phyloP scores from a whole-genome alignment of 2,797 vertebrate species.

The Falco peregrinus region DNA sequence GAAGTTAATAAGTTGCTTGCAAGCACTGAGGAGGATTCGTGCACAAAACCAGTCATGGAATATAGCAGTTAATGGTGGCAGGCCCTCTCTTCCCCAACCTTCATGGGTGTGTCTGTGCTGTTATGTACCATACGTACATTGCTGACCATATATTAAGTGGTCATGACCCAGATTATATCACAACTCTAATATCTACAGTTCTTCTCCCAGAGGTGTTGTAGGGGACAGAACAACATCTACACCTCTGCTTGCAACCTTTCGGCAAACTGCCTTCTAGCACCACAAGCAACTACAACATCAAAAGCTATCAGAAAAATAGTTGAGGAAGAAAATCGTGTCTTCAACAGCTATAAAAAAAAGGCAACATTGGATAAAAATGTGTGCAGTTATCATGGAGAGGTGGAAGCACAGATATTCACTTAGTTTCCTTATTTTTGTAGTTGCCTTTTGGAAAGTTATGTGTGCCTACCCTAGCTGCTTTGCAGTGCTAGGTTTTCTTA shows the following conservation, averaged over 20 bases:
- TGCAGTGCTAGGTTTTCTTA: not conserved
- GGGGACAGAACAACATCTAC: no score
- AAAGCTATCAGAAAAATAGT: not conserved
- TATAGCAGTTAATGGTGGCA: no score
- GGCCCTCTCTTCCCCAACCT: not conserved
- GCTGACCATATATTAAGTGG: not conserved
- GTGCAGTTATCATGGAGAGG: not conserved
- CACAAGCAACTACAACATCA: not conserved
- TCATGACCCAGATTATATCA: not conserved
- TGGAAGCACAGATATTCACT: not conserved
- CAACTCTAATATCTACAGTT: not conserved
- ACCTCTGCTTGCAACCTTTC: not conserved
- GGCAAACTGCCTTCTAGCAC: not conserved
- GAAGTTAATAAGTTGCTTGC: not conserved
- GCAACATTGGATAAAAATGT: not conserved
- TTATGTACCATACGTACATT: not conserved
- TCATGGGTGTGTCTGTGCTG: no score
- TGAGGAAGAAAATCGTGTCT: not conserved
- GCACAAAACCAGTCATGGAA: not conserved
- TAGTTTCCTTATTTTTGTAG: not conserved
- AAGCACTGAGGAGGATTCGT: not conserved
- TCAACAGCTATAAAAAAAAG: not conserved
- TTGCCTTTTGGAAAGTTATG: not conserved
- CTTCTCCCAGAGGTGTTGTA: not conserved
- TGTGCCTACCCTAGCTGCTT: not conserved